Conservation (phyloP, 2,113 vertebrate genomes). For the Alouatta palliata region DNA sequence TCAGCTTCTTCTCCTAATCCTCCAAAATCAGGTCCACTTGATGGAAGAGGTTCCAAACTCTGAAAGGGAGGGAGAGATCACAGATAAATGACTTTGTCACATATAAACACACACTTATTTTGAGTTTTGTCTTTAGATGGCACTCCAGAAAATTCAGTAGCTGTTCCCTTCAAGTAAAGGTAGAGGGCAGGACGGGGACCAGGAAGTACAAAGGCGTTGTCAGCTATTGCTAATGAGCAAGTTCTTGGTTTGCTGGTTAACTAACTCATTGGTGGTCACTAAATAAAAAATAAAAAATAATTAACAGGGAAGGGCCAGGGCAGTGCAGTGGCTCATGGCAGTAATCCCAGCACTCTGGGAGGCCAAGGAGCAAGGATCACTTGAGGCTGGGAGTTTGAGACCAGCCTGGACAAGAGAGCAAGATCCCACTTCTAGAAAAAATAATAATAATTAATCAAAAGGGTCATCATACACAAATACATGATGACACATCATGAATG, state of each 20-base stretch:
- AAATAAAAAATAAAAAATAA: not conserved
- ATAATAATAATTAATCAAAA: not conserved
- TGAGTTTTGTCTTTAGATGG: not conserved
- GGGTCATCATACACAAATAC: not conserved
- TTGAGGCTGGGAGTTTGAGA: too few relatives aligned
- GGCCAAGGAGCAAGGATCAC: too few relatives aligned
- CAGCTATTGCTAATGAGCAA: accelerated
- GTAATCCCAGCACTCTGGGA: too few relatives aligned
- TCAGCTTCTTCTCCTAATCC: slow-evolving; percentile 90
- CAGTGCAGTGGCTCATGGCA: too few relatives aligned
- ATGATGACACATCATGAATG: not conserved
- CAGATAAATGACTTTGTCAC: not conserved
- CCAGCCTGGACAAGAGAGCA: too few relatives aligned
- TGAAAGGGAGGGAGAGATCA: slow-evolving; percentile 63
- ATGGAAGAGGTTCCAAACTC: slow-evolving; percentile 95
- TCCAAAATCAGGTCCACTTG: slow-evolving; percentile 90
- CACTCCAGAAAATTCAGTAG: not conserved
- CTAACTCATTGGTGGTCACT: not conserved
- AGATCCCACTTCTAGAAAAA: too few relatives aligned
- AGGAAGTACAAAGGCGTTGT: too few relatives aligned
- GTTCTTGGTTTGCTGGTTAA: accelerated
- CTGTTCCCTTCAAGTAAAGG: not conserved
- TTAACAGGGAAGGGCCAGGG: too few relatives aligned
- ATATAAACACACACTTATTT: not conserved
- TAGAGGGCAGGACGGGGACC: not conserved